These are phyloP conservation scores for Lypha dubia DNA, from an alignment of 2,888 invertebrate genomes.

Conservation along the genomic window DNA sequence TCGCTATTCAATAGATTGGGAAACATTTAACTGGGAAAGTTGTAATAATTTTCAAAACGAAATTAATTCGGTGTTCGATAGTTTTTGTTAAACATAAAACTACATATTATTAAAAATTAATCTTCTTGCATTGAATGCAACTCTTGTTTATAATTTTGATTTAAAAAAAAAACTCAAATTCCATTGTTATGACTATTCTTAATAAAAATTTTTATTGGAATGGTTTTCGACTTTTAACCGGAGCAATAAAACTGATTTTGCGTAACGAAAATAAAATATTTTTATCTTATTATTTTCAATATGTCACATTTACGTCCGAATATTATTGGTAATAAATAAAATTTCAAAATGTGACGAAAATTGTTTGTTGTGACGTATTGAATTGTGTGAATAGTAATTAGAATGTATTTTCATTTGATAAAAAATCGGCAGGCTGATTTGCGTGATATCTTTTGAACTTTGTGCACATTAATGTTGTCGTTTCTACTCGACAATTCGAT, in stretches of 20 bases:
- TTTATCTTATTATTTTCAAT: neutral
- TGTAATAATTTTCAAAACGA: too few relatives aligned
- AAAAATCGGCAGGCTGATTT: neutral
- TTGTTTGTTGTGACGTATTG: constrained; percentile 42
- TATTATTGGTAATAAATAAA: constrained; percentile 22
- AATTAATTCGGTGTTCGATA: too few relatives aligned
- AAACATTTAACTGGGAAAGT: too few relatives aligned
- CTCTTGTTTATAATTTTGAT: too few relatives aligned
- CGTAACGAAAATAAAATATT: constrained; percentile 12
- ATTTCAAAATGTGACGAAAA: constrained; percentile 46
- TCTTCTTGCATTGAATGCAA: too few relatives aligned
- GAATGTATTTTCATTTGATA: neutral
- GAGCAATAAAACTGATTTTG: constrained; percentile 4
- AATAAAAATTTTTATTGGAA: too few relatives aligned
- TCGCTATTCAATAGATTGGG: too few relatives aligned
- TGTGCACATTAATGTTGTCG: constrained; percentile 1
- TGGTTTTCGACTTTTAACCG: neutral
- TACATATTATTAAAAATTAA: too few relatives aligned
- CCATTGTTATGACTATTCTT: too few relatives aligned
- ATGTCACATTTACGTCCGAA: constrained; percentile 4
- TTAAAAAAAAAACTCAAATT: too few relatives aligned
- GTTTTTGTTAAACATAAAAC: too few relatives aligned
- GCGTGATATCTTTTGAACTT: neutral
- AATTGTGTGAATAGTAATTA: neutral
- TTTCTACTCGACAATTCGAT: neutral